Evolutionary conservation across 2,113 vertebrate species (phyloP).

Genomic region (Turnix velox): DNA sequence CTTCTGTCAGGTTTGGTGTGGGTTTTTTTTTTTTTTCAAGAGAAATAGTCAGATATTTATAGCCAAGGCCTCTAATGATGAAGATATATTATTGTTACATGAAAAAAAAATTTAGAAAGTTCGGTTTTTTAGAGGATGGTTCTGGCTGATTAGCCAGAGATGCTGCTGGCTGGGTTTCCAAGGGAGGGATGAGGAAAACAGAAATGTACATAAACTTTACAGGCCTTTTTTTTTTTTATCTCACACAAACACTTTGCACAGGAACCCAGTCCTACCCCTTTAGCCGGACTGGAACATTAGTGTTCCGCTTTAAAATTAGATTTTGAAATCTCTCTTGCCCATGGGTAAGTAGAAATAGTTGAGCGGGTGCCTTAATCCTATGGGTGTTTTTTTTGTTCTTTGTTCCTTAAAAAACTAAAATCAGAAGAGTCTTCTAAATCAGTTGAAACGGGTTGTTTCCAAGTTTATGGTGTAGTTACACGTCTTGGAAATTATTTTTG

Average conservation of each 20-base stretch:
- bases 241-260: not conserved
- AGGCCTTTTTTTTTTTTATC: conserved; percentile 40
- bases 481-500: conserved; percentile 23
- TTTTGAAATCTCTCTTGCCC: not conserved
- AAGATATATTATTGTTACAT: conserved; percentile 32
- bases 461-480: conserved; percentile 33
- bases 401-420: not conserved
- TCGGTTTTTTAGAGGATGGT: not conserved
- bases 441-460: conserved; percentile 44
- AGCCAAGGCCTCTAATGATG: conserved; percentile 29
- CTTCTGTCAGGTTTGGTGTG: not conserved
- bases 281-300: not conserved
- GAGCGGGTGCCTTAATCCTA: not conserved
- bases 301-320: not conserved
- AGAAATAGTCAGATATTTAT: conserved; percentile 54
- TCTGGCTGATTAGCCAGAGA: conserved; percentile 1
- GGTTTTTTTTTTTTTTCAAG: not conserved
- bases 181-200: not conserved
- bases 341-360: not conserved
- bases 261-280: not conserved
- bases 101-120: not conserved
- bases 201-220: conserved; percentile 36
- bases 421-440: not conserved
- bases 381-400: not conserved
- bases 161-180: conserved; percentile 32